Evolutionary conservation across 2,797 vertebrate species (phyloP).

Genomic region (Artibeus lituratus): DNA sequence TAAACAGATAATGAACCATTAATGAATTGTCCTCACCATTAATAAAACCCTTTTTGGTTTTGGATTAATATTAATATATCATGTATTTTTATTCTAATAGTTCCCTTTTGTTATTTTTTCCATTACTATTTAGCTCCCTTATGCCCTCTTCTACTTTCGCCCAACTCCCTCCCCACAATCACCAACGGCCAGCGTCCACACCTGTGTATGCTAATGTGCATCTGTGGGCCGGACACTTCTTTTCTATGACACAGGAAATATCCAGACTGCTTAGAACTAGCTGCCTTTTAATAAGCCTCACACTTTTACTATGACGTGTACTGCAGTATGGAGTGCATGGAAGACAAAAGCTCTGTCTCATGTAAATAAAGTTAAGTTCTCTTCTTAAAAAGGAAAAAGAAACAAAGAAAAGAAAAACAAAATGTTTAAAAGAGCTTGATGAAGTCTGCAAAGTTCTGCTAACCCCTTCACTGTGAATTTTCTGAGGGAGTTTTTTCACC

Average conservation of each 20-base stretch:
- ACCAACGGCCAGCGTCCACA: background rate
- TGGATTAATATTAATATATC: background rate
- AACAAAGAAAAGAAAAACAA: no score
- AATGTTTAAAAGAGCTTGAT: background rate
- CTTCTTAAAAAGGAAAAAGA: background rate
- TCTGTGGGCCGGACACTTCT: constrained; percentile 63
- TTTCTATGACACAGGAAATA: constrained; percentile 82
- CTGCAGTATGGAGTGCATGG: fast-evolving
- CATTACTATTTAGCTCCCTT: background rate
- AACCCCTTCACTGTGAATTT: background rate
- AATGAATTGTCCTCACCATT: background rate
- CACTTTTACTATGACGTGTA: background rate
- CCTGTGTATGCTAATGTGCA: constrained; percentile 77
- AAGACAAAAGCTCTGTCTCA: background rate
- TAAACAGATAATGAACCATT: background rate
- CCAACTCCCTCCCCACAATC: background rate
- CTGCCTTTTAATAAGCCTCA: constrained; percentile 86
- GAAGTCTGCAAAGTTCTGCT: background rate
- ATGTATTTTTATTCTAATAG: background rate
- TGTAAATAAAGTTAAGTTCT: constrained; percentile 39
- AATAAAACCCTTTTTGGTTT: background rate
- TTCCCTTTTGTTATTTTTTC: background rate
- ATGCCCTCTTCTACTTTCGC: background rate
- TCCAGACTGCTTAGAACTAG: constrained; percentile 72
- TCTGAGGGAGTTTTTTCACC: background rate